phyloP scores from a whole-genome alignment of 2,797 vertebrate species.

The Melanogrammus aeglefinus region DNA sequence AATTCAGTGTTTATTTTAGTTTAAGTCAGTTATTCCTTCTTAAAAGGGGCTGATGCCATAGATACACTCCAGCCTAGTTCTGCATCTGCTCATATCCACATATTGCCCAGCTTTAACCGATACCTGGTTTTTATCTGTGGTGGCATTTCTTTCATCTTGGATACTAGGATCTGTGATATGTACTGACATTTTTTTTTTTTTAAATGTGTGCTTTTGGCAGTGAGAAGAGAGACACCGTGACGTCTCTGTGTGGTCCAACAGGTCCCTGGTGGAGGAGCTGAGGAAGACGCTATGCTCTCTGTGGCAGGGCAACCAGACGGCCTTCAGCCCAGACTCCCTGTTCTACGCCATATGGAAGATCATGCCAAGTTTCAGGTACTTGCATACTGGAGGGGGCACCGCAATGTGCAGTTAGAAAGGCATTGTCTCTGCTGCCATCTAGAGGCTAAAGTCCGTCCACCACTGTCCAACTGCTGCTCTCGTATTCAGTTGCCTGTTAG shows the following conservation, averaged over 20 bases:
- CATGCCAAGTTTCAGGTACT: conserved; percentile 99
- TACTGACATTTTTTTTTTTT: neutral
- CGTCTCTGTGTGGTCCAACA: conserved; percentile 43
- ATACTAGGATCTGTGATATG: neutral
- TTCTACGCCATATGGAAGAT: conserved; percentile 99
- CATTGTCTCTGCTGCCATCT: neutral
- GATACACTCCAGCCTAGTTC: neutral
- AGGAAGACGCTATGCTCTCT: conserved; percentile 97
- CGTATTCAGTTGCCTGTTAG: neutral
- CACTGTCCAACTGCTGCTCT: neutral
- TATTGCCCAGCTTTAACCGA: neutral
- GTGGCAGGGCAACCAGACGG: conserved; percentile 95
- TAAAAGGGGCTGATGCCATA: neutral
- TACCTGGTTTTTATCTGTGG: neutral
- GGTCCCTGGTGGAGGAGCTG: conserved; percentile 97
- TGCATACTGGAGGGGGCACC: neutral
- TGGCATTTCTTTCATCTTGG: neutral
- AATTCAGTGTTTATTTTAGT: neutral
- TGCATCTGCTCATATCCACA: neutral
- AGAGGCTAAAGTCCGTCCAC: neutral
- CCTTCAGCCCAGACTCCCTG: conserved; percentile 96
- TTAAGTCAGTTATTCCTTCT: neutral
- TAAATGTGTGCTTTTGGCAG: neutral
- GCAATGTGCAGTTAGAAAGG: neutral
- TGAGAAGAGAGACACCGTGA: neutral